phyloP scores from a whole-genome alignment of 2,797 vertebrate genomes.

The Neomorphus geoffroyi region DNA sequence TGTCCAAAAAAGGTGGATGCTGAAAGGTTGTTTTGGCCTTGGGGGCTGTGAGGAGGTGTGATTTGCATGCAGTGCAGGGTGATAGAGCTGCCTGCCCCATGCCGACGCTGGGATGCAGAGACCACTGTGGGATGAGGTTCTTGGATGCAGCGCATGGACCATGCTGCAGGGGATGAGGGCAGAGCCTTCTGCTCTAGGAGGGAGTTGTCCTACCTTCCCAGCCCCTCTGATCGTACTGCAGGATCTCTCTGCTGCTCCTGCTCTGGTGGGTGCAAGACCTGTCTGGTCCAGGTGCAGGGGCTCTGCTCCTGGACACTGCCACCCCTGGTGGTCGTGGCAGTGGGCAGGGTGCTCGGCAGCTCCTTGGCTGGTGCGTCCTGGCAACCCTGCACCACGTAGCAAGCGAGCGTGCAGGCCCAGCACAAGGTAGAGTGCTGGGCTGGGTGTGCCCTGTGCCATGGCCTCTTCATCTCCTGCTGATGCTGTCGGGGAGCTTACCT shows the following conservation, averaged over 20 bases:
- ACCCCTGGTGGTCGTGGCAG: too few species aligned
- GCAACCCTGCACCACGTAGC: fast-evolving
- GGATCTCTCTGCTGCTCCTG: background rate
- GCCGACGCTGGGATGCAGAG: fast-evolving
- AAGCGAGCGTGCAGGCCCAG: fast-evolving
- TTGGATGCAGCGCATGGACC: background rate
- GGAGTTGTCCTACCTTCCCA: background rate
- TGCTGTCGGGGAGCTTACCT: background rate
- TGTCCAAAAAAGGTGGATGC: fast-evolving
- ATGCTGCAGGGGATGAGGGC: fast-evolving
- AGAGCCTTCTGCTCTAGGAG: background rate
- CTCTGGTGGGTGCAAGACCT: background rate
- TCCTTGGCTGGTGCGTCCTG: fast-evolving
- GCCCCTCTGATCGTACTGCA: background rate
- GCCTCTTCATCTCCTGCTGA: background rate
- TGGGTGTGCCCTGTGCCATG: background rate
- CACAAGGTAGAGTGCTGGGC: too few species aligned
- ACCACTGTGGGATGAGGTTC: background rate
- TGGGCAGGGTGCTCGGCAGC: fast-evolving
- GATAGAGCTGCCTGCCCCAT: background rate
- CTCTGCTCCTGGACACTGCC: background rate
- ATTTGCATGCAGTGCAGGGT: too few species aligned
- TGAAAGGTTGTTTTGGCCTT: background rate
- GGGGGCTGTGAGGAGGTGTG: background rate
- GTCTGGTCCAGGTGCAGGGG: fast-evolving